These are phyloP conservation scores for Hydrotaea cyrtoneurina DNA, from an alignment of 2,888 invertebrate species.

Conservation along the genomic window DNA sequence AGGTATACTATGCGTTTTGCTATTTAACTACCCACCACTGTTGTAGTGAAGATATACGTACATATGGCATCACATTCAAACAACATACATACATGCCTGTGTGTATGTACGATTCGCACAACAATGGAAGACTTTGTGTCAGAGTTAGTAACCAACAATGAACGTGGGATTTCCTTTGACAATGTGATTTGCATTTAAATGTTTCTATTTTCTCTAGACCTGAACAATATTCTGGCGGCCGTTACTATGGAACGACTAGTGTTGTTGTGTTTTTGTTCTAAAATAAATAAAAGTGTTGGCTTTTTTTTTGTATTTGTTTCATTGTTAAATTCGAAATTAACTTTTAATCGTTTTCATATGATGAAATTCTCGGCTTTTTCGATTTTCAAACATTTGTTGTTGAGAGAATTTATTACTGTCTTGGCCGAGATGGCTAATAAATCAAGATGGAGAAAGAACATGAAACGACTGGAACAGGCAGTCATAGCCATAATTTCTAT, in stretches of 20 bases:
- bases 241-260: too few relatives aligned
- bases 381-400: neutral
- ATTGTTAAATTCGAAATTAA: neutral
- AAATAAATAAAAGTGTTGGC: too few relatives aligned
- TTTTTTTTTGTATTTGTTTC: conserved; percentile 27
- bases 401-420: neutral
- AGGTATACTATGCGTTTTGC: neutral
- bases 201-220: conserved; percentile 37
- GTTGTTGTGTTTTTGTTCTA: too few relatives aligned
- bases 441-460: neutral
- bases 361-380: neutral
- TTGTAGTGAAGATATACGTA: neutral
- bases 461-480: conserved; percentile 7
- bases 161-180: conserved; percentile 69
- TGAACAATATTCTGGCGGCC: conserved; percentile 1
- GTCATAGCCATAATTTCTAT: neutral
- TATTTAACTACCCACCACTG: conserved; percentile 1
- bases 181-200: conserved; percentile 65
- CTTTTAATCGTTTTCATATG: neutral
- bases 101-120: neutral
- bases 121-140: conserved; percentile 14
- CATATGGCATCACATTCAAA: neutral
- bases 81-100: too few relatives aligned
- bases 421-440: neutral
- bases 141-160: conserved; percentile 1